phyloP scores from a whole-genome alignment of 2,797 vertebrate genomes.

The Chrysocyon brachyurus region DNA sequence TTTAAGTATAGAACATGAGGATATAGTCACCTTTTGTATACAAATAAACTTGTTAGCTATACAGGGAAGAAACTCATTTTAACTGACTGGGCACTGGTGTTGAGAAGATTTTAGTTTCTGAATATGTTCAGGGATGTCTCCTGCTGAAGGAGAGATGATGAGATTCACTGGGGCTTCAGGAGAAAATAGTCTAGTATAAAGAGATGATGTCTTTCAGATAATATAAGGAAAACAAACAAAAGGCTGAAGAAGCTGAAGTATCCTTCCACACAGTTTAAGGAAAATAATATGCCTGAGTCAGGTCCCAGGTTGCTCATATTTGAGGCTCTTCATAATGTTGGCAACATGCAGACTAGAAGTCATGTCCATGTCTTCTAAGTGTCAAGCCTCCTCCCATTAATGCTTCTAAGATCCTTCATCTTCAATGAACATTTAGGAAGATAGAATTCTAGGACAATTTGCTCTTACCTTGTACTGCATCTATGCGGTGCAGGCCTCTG shows the following conservation, averaged over 20 bases:
- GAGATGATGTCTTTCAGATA: background rate
- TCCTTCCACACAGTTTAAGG: background rate
- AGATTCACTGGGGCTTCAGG: background rate
- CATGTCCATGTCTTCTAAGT: background rate
- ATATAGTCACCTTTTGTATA: background rate
- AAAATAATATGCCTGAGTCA: background rate
- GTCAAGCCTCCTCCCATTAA: background rate
- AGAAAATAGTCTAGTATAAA: background rate
- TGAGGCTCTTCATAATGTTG: background rate
- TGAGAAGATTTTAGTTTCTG: background rate
- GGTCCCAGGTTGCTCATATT: background rate
- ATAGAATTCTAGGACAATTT: background rate
- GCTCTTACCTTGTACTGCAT: background rate
- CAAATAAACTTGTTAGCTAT: background rate
- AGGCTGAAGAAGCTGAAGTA: background rate
- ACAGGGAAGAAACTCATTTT: background rate
- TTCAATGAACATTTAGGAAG: background rate
- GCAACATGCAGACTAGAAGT: background rate
- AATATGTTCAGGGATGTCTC: background rate
- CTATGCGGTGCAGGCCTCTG: background rate
- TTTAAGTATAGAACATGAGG: background rate
- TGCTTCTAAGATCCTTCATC: background rate
- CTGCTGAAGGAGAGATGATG: background rate
- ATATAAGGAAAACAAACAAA: background rate
- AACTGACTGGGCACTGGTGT: background rate